Conservation (phyloP, 2,797 vertebrate species). For the Apogon hyalosoma region DNA sequence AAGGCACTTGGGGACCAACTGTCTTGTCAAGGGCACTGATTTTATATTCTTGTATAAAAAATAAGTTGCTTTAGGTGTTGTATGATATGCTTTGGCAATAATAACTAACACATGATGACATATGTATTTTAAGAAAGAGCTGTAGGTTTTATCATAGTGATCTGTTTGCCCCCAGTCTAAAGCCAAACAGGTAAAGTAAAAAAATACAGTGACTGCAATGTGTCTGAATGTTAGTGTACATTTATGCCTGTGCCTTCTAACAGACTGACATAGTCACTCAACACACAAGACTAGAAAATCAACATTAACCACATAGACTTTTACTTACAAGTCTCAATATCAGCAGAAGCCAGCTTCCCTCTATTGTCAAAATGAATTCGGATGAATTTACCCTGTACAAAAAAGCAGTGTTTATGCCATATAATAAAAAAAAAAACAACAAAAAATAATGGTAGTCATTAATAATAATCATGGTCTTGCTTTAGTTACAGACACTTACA, state of each 20-base stretch:
- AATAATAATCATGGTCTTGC: neutral
- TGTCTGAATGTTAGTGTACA: neutral
- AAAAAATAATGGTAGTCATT: neutral
- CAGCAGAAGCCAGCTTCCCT: conserved; percentile 91
- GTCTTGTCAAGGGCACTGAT: no score
- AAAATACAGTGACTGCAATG: no score
- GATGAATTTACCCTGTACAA: conserved; percentile 91
- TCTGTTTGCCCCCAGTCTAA: no score
- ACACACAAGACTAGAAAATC: neutral
- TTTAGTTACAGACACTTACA: conserved; percentile 77
- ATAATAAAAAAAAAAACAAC: neutral
- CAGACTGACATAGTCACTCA: neutral
- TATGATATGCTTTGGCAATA: no score
- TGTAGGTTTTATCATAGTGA: no score
- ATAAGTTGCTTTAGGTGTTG: no score
- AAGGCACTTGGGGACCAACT: no score
- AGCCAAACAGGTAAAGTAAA: no score
- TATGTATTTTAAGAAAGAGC: no score
- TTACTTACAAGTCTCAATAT: conserved; percentile 92
- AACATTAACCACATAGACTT: neutral
- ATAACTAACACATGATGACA: no score
- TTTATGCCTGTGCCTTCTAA: neutral
- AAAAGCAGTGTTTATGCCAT: neutral
- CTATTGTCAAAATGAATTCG: conserved; percentile 92
- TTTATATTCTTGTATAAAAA: no score